A percentile compares a stretch with the other conserved stretches of the same genome.
These are phyloP conservation scores for Carassius auratus DNA, from an alignment of 2,113 vertebrate species.

Conservation along the genomic window DNA sequence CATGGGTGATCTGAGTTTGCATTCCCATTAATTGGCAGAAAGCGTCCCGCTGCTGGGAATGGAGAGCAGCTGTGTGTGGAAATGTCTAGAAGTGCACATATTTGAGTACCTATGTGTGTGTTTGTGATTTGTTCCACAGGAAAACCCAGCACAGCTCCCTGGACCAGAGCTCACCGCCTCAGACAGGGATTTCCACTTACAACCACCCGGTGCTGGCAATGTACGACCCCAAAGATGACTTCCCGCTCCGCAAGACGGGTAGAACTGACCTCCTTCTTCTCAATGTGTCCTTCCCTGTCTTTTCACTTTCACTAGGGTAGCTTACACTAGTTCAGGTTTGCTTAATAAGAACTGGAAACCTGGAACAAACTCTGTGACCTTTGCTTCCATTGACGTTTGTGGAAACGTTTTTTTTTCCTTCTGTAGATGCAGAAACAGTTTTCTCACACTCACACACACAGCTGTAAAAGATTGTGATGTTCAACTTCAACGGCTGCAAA, in stretches of 20 bases:
- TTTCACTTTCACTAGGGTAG: background rate
- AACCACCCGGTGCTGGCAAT: conserved; percentile 91
- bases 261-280: conserved; percentile 7
- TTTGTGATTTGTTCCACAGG: conserved; percentile 70
- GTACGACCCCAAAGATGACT: conserved; percentile 96
- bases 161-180: conserved; percentile 97
- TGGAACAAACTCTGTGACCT: conserved; percentile 13
- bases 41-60: conserved; percentile 6
- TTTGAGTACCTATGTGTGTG: conserved; percentile 13
- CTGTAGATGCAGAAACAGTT: background rate
- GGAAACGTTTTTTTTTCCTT: background rate
- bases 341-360: background rate
- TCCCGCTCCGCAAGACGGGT: conserved; percentile 98
- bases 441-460: conserved; percentile 21
- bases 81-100: conserved; percentile 28
- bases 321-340: background rate
- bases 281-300: background rate
- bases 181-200: conserved; percentile 87
- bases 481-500: background rate
- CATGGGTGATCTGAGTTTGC: conserved; percentile 6
- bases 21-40: conserved; percentile 14
- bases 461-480: background rate
- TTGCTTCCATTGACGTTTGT: conserved; percentile 11
- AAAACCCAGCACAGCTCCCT: conserved; percentile 98
- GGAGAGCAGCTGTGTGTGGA: conserved; percentile 35